Conservation (phyloP, 2,113 vertebrate species). For the Salminus brasiliensis region DNA sequence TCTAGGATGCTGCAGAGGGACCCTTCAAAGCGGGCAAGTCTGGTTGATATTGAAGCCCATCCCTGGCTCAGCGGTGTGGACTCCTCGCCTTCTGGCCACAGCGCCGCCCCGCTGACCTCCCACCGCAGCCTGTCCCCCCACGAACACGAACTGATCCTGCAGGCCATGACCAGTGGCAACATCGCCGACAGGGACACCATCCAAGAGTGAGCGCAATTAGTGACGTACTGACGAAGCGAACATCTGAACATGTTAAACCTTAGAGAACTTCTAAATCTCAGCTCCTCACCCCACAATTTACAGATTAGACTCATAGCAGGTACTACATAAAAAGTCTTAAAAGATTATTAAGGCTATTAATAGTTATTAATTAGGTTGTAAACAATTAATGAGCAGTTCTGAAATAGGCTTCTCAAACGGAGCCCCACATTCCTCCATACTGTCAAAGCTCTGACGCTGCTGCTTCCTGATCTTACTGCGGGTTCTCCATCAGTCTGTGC, state of each 20-base stretch:
- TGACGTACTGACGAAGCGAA: neutral
- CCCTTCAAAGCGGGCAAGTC: slow-evolving; percentile 76
- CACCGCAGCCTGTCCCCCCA: slow-evolving; percentile 73
- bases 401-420: too few relatives aligned
- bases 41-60: slow-evolving; percentile 82
- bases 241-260: neutral
- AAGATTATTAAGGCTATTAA: too few relatives aligned
- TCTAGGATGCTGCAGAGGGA: slow-evolving; percentile 87
- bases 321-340: too few relatives aligned
- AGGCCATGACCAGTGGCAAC: slow-evolving; percentile 75
- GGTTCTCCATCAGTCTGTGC: too few relatives aligned
- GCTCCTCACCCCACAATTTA: too few relatives aligned
- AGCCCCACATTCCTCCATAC: too few relatives aligned
- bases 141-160: slow-evolving; percentile 77
- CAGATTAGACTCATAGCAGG: too few relatives aligned
- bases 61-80: slow-evolving; percentile 84
- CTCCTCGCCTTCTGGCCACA: slow-evolving; percentile 70
- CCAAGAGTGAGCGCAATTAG: slow-evolving; percentile 72
- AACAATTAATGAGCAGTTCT: too few relatives aligned
- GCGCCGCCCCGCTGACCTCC: slow-evolving; percentile 75
- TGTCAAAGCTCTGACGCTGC: too few relatives aligned
- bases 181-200: slow-evolving; percentile 74
- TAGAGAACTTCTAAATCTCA: too few relatives aligned
- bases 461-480: too few relatives aligned
- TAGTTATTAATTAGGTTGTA: too few relatives aligned